Evolutionary conservation across 2,888 invertebrate genomes (phyloP).

Genomic region (Sclerodermus sp.): DNA sequence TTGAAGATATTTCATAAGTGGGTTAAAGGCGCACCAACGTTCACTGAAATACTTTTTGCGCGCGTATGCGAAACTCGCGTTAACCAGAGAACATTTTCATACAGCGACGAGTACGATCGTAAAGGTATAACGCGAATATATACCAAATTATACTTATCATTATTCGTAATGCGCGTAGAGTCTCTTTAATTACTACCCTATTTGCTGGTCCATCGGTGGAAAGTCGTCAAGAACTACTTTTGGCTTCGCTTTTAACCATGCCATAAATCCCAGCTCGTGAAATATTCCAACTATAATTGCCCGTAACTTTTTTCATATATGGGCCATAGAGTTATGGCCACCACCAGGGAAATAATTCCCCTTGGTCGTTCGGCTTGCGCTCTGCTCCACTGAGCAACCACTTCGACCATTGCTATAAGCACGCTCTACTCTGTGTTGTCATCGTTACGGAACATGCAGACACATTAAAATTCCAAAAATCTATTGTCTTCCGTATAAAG

Average conservation of each 20-base stretch:
- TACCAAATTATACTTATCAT: background rate
- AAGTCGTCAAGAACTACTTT: conserved; percentile 19
- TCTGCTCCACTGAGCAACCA: conserved; percentile 5
- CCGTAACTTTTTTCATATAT: conserved; percentile 39
- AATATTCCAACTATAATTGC: conserved; percentile 36
- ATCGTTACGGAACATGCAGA: too few relatives aligned
- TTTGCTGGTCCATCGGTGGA: conserved; percentile 15
- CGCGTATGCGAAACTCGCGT: too few relatives aligned
- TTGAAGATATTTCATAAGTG: too few relatives aligned
- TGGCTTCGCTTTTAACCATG: conserved; percentile 13
- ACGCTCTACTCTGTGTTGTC: too few relatives aligned
- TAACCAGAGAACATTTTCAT: too few relatives aligned
- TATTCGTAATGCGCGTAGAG: conserved; percentile 8
- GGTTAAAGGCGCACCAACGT: too few relatives aligned
- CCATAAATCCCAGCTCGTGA: conserved; percentile 25
- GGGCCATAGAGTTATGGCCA: conserved; percentile 21
- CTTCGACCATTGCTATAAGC: too few relatives aligned
- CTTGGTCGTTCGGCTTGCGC: conserved; percentile 17
- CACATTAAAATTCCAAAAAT: too few relatives aligned
- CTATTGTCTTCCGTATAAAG: too few relatives aligned
- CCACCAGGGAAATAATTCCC: conserved; percentile 26
- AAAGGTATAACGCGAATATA: too few relatives aligned
- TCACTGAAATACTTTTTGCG: too few relatives aligned
- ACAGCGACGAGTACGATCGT: too few relatives aligned
- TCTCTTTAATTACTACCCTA: conserved; percentile 14